Evolutionary conservation across 2,888 invertebrate genomes (phyloP).

Genomic region (Chrysolina haemoptera): DNA sequence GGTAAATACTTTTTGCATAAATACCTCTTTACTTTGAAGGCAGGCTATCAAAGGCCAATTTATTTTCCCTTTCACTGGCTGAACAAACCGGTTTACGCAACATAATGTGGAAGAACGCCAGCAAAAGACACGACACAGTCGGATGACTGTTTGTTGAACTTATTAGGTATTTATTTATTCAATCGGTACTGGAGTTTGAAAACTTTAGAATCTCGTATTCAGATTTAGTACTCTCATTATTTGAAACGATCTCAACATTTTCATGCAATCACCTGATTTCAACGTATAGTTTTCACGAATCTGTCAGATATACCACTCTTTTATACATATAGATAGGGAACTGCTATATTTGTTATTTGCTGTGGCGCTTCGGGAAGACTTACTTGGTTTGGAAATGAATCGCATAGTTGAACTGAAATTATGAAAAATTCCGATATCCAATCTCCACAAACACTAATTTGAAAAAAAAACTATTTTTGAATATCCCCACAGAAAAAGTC

Average conservation of each 20-base stretch:
- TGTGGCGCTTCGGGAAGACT: no score
- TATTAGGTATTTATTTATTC: neutral
- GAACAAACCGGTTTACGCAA: slow-evolving; percentile 24
- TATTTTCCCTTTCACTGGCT: slow-evolving; percentile 28
- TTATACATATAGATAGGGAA: no score
- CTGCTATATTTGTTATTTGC: no score
- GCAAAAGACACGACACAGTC: neutral
- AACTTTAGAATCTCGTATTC: neutral
- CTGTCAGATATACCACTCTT: no score
- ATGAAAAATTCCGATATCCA: no score
- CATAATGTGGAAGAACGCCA: neutral
- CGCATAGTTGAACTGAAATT: no score
- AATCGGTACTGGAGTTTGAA: neutral
- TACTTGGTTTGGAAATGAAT: no score
- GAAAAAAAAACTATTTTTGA: no score
- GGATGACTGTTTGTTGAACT: slow-evolving; percentile 11
- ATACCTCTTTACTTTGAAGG: slow-evolving; percentile 12
- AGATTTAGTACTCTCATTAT: neutral
- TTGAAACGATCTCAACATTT: neutral
- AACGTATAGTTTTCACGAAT: no score
- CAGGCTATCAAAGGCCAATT: slow-evolving; percentile 19
- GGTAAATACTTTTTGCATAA: neutral
- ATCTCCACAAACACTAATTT: no score
- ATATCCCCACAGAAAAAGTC: no score
- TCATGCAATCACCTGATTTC: neutral